phyloP scores from a whole-genome alignment of 2,797 vertebrate genomes.

The Cynopterus sphinx region DNA sequence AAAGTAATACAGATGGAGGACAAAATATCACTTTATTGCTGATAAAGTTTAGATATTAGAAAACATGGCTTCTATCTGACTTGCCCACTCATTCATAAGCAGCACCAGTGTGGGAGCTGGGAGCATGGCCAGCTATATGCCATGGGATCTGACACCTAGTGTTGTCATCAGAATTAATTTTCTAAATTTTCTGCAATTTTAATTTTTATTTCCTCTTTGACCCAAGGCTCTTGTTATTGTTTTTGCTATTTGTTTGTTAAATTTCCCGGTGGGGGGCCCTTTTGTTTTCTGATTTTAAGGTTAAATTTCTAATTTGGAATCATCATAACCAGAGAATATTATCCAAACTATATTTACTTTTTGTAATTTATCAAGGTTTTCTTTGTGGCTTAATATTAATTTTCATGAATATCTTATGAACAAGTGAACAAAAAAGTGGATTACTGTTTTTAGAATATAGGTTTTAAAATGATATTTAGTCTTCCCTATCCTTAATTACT shows the following conservation, averaged over 20 bases:
- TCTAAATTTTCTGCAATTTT: background rate
- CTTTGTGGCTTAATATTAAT: background rate
- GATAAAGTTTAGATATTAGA: background rate
- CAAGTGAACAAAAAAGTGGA: background rate
- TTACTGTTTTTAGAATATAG: background rate
- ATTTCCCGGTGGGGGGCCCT: background rate
- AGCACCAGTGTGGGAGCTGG: background rate
- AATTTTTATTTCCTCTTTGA: background rate
- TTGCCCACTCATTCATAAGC: background rate
- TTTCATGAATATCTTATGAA: background rate
- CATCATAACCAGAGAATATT: constrained; percentile 11
- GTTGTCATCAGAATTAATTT: background rate
- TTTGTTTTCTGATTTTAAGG: background rate
- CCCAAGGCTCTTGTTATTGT: background rate
- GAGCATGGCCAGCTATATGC: background rate
- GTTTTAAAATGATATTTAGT: constrained; percentile 38
- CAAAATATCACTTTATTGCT: background rate
- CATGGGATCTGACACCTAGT: background rate
- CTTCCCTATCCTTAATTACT: constrained; percentile 1
- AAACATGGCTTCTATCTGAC: background rate
- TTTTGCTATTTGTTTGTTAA: background rate
- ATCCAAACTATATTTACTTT: background rate
- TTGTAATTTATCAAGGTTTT: background rate
- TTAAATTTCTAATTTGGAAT: constrained; percentile 37
- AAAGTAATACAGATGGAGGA: background rate